Base-by-base conservation (phyloP, 2,113 vertebrate genomes). In the Chinchilla lanigera region DNA sequence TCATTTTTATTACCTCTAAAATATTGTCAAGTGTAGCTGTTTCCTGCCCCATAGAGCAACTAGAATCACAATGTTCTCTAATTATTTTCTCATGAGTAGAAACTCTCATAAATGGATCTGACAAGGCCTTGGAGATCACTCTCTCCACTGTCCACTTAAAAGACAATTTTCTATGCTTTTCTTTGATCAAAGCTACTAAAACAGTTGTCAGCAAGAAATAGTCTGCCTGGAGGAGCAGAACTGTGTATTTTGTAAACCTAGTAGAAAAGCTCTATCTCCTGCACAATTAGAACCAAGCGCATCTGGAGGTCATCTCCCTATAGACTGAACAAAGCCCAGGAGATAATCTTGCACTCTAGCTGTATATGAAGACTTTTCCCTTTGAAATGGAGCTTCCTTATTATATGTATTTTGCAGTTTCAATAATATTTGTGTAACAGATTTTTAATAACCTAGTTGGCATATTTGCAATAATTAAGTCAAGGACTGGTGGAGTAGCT, bases 161-260 rank as follows among this genome's bases (percentile, higher is more conserved):
- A 96, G 87, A 95, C 91, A 86, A 96, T 90, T 58, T 96, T 56
- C 33, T 28, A 81, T 54, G 13, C 26, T 93, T 93, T 93, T 93
- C 56, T 97, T 97, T 94, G 95, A 52, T 97, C 78, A 97, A 97
- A 54, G 41, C 86, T 87, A 89, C 56, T 94, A 5, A 86, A 97
- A 96, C 89, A 61, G 80, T 90, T 24, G 83, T 30, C 6, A 86
- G 44, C 11, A 96, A 97, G 67, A 85, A 93, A 8, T 65, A 84
- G 93, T 93, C 58, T 83, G 78, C 26, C 44, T 88, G 38, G 93
- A 26, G 10, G 61, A 60, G 69, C 35, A 61, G 50, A 97, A 95
- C 1, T 24, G 10, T 82, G 9, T 60, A 92, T 91, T 98, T 54
- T 93, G 54, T 89, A 60, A 96, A 94, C 26, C 5, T 80, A 30